phyloP scores from a whole-genome alignment of 2,888 invertebrate genomes.

The Stomorhina lunata region DNA sequence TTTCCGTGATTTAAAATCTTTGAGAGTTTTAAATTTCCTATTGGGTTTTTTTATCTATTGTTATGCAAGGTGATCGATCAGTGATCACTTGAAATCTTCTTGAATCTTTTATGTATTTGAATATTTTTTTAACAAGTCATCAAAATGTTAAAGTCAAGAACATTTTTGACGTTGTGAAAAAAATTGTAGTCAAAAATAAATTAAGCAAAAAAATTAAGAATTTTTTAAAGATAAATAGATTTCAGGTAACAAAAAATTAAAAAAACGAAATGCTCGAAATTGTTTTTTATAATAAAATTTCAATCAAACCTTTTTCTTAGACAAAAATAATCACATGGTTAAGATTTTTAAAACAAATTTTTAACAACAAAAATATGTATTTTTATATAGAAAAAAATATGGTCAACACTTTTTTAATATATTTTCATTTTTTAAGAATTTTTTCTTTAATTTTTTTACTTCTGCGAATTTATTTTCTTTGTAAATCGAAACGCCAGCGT shows the following conservation, averaged over 20 bases:
- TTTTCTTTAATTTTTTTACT: no score
- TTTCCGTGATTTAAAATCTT: no score
- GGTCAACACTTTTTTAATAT: slow-evolving; percentile 4
- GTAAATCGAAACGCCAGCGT: slow-evolving; percentile 24
- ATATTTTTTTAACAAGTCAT: neutral
- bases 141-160: slow-evolving; percentile 19
- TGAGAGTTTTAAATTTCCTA: no score
- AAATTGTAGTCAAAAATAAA: neutral
- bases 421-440: no score
- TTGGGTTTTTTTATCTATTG: no score
- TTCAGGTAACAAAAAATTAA: neutral
- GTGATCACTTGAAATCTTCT: slow-evolving; percentile 9
- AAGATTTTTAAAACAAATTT: neutral
- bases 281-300: neutral
- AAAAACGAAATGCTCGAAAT: slow-evolving; percentile 46
- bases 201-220: neutral
- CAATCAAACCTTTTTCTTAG: slow-evolving; percentile 36
- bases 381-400: slow-evolving; percentile 14
- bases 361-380: neutral
- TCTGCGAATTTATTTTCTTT: neutral
- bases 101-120: neutral
- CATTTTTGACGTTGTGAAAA: slow-evolving; percentile 1
- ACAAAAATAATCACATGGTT: neutral
- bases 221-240: slow-evolving; percentile 19
- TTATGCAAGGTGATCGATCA: neutral